Conservation (phyloP, 2,888 invertebrate species). For the Nomada fabriciana region DNA sequence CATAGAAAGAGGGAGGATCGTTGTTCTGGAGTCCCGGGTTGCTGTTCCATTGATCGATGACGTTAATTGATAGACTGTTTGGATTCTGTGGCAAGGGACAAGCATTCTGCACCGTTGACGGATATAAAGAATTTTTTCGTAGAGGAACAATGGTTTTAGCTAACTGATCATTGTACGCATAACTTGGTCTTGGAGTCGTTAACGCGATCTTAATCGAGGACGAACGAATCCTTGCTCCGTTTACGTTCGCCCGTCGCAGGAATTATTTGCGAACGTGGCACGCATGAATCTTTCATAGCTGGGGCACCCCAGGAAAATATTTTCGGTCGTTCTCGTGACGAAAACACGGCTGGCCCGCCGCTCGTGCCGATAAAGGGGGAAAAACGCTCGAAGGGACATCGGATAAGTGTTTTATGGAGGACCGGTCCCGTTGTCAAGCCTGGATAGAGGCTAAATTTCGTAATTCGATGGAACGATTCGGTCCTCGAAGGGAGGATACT, state of each 20-base stretch:
- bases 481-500: background rate
- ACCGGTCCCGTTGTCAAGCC: constrained; percentile 6
- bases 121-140: background rate
- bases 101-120: background rate
- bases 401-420: constrained; percentile 48
- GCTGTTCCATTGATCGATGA: background rate
- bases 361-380: constrained; percentile 21
- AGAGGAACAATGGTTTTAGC: too few relatives aligned
- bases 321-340: constrained; percentile 20
- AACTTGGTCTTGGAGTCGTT: background rate
- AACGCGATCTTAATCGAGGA: constrained; percentile 36
- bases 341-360: constrained; percentile 9
- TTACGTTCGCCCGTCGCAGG: background rate
- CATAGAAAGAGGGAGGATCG: too few relatives aligned
- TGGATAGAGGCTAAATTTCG: constrained; percentile 3
- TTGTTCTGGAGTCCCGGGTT: background rate
- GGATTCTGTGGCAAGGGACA: too few relatives aligned
- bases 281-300: constrained; percentile 16
- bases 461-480: background rate
- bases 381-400: background rate
- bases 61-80: background rate
- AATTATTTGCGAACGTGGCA: background rate
- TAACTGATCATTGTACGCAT: background rate
- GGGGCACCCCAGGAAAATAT: constrained; percentile 1
- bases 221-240: background rate